Conservation (phyloP, 1,140 invertebrate genomes). For the Listronotus oregonensis region DNA sequence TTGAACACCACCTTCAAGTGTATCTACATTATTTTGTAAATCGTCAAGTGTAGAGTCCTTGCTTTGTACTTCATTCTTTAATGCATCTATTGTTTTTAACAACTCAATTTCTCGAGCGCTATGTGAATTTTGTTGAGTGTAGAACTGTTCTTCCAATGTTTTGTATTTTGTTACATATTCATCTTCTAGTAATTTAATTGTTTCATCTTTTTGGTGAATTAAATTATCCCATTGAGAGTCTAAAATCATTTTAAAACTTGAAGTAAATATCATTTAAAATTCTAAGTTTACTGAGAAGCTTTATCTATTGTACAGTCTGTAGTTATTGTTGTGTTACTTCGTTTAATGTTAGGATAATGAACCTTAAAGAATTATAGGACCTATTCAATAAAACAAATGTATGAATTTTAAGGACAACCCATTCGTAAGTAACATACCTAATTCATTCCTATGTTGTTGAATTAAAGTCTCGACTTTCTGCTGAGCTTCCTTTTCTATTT, state of each 20-base stretch:
- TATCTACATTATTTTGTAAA: conserved; percentile 55
- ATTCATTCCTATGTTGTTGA: conserved; percentile 55
- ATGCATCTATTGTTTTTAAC: conserved; percentile 52
- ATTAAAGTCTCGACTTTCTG: conserved; percentile 54
- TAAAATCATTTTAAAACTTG: conserved; percentile 44
- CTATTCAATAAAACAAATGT: no score
- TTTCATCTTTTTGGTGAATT: conserved; percentile 61
- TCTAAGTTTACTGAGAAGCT: no score
- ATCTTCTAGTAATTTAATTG: conserved; percentile 59
- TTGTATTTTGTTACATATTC: conserved; percentile 60
- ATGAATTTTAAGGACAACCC: background rate
- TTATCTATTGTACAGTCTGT: no score
- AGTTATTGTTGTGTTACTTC: no score
- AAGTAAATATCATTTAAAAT: no score
- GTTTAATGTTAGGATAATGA: no score
- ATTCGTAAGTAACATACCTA: conserved; percentile 51
- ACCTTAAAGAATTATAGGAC: no score
- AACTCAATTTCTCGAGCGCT: conserved; percentile 51
- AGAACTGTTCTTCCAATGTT: conserved; percentile 56
- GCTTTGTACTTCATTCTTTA: conserved; percentile 52
- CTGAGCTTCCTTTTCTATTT: conserved; percentile 57
- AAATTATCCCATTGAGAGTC: conserved; percentile 62
- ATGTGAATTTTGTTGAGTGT: conserved; percentile 53
- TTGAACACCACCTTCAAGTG: conserved; percentile 55
- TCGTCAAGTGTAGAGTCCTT: conserved; percentile 54